Evolutionary conservation across 2,797 vertebrate genomes (phyloP).

Genomic region (Rhodeus uyekii): DNA sequence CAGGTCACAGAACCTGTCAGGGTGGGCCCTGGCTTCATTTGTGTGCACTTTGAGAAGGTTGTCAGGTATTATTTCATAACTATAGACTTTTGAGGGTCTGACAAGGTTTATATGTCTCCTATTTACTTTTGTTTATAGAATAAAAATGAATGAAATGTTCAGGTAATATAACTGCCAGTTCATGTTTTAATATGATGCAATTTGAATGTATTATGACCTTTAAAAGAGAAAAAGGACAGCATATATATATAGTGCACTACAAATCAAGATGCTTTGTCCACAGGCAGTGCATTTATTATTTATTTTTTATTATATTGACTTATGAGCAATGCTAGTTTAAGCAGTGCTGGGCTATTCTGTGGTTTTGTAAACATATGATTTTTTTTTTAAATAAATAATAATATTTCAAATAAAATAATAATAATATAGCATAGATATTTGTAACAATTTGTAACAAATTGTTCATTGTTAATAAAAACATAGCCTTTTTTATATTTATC

Average conservation of each 20-base stretch:
- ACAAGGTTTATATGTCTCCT: not conserved
- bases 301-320: not conserved
- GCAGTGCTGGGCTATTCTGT: not conserved
- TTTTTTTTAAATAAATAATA: too few relatives aligned
- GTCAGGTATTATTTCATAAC: conserved; percentile 19
- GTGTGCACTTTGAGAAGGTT: conserved; percentile 4
- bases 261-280: conserved; percentile 10
- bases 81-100: not conserved
- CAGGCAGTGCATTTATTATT: conserved; percentile 33
- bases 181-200: not conserved
- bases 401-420: not conserved
- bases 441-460: not conserved
- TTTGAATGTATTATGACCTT: conserved; percentile 48
- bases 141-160: not conserved
- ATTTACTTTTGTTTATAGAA: not conserved
- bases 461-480: not conserved
- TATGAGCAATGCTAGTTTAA: not conserved
- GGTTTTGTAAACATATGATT: not conserved
- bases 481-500: not conserved
- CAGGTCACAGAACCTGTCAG: conserved; percentile 8
- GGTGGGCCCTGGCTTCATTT: conserved; percentile 4
- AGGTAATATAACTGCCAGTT: conserved; percentile 15
- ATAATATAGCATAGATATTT: not conserved
- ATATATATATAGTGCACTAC: not conserved
- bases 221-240: conserved; percentile 10